Conservation (phyloP, 2,888 invertebrate species). For the Dexiosoma caninum region DNA sequence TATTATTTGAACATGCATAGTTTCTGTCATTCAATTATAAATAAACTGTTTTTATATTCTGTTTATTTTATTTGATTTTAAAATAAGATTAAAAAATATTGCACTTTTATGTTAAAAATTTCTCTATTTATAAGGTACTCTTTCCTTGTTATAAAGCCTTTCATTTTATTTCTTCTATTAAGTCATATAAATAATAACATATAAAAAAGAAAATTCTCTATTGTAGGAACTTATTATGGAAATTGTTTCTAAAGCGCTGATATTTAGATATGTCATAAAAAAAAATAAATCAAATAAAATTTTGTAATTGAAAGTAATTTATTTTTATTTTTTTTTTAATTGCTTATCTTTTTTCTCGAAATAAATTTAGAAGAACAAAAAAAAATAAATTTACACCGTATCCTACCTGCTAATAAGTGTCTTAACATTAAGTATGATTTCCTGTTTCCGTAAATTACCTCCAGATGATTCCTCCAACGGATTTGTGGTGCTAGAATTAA, state of each 20-base stretch:
- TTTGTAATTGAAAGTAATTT: neutral
- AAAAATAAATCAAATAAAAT: neutral
- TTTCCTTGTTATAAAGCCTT: slow-evolving; percentile 53
- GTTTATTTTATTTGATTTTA: neutral
- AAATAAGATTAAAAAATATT: slow-evolving; percentile 35
- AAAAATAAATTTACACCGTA: slow-evolving; percentile 70
- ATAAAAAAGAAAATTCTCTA: neutral
- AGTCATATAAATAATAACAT: slow-evolving; percentile 29
- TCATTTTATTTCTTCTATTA: slow-evolving; percentile 24
- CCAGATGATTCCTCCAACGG: slow-evolving; percentile 54
- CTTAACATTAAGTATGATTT: slow-evolving; percentile 74
- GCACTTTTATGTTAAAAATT: slow-evolving; percentile 21
- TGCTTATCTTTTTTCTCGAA: neutral
- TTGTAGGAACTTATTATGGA: slow-evolving; percentile 1
- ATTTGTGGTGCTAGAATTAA: slow-evolving; percentile 62
- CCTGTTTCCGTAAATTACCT: slow-evolving; percentile 66
- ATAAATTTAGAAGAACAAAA: neutral
- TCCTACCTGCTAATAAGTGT: slow-evolving; percentile 75
- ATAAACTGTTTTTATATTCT: neutral
- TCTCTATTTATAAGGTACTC: slow-evolving; percentile 40
- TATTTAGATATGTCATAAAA: too few species aligned
- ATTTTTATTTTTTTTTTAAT: neutral
- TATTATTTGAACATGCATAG: too few species aligned
- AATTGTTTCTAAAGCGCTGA: neutral
- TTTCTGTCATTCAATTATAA: neutral